Conservation (phyloP, 1,140 invertebrate genomes). For the Melanaphis sacchari region DNA sequence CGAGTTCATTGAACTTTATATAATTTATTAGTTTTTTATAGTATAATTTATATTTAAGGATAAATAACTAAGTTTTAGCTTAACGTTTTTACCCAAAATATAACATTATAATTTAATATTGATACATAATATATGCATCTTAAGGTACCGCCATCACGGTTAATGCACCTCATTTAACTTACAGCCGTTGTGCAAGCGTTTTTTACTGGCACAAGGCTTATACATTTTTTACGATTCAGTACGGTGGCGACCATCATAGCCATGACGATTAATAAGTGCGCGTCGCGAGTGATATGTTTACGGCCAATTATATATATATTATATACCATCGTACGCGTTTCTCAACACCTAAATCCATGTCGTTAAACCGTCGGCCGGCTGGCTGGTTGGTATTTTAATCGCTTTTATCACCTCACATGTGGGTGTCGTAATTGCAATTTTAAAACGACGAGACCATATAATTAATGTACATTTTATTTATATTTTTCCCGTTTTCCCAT, state of each 20-base stretch:
- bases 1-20: neutral
- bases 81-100: neutral
- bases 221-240: neutral
- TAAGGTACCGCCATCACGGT: neutral
- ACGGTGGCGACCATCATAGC: neutral
- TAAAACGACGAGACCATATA: neutral
- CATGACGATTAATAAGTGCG: neutral
- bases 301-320: neutral
- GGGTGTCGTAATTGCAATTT: neutral
- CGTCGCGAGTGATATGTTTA: neutral
- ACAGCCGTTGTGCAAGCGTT: neutral
- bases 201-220: neutral
- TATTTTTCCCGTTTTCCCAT: neutral
- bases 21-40: neutral
- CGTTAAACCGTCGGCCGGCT: neutral
- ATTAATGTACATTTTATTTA: neutral
- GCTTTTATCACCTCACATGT: neutral
- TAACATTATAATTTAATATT: neutral
- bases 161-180: neutral
- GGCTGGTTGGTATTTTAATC: constrained; percentile 3
- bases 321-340: neutral
- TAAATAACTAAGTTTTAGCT: neutral
- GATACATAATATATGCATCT: neutral
- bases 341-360: constrained; percentile 12
- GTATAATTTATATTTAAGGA: neutral